Conservation (phyloP, 2,113 vertebrate species). For the Bubo bubo region DNA sequence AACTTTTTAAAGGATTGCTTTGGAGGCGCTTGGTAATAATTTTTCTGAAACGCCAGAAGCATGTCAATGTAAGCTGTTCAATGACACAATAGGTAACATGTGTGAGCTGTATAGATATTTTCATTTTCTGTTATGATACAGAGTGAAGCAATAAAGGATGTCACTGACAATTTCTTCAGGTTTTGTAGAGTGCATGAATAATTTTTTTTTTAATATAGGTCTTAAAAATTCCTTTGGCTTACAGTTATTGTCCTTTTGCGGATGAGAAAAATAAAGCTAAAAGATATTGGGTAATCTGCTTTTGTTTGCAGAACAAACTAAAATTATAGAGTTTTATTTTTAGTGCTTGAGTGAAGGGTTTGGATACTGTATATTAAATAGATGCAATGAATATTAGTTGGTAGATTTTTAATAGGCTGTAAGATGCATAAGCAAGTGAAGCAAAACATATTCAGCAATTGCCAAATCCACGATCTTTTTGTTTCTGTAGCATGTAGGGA, state of each 20-base stretch:
- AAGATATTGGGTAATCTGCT: not conserved
- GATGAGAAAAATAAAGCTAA: not conserved
- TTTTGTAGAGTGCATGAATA: not conserved
- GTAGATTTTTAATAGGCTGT: not conserved
- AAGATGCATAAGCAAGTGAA: not conserved
- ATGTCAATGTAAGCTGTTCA: not conserved
- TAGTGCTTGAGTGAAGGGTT: not conserved
- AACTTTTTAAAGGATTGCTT: not conserved
- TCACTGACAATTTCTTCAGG: not conserved
- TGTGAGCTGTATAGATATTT: not conserved
- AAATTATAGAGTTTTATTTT: not conserved
- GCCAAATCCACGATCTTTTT: not conserved
- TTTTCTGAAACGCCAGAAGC: not conserved
- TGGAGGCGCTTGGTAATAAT: not conserved
- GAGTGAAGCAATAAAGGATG: not conserved
- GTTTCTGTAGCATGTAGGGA: not conserved
- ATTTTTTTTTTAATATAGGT: not conserved
- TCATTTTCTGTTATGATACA: not conserved
- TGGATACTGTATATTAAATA: not conserved
- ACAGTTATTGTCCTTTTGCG: not conserved
- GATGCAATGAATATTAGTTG: not conserved
- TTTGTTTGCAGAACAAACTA: not conserved
- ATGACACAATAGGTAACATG: accelerated
- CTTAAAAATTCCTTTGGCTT: not conserved
- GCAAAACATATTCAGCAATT: not conserved